Evolutionary conservation across 2,113 vertebrate genomes (phyloP).

Genomic region (Pomatostomus ruficeps): DNA sequence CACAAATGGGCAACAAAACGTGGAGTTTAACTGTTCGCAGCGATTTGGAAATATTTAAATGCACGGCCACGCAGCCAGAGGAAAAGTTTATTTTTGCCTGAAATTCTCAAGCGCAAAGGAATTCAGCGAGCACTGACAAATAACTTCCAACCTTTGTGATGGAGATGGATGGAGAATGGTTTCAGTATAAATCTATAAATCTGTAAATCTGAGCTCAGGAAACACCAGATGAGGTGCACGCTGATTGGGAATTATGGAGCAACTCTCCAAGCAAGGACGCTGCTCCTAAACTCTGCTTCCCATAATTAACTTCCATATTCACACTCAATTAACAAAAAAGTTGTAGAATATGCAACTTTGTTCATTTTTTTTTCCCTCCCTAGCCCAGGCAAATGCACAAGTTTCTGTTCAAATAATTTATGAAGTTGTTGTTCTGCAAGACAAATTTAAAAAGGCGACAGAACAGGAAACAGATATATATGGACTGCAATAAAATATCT

Average conservation of each 20-base stretch:
- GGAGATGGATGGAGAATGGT: not conserved
- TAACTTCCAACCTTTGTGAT: not conserved
- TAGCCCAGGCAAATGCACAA: not conserved
- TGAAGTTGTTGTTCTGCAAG: not conserved
- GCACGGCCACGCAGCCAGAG: not conserved
- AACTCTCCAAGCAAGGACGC: not conserved
- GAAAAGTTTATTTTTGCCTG: not conserved
- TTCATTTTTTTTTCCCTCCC: not conserved
- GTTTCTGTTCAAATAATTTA: not conserved
- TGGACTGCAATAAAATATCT: not conserved
- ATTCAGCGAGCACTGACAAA: not conserved
- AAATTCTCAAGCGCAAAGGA: not conserved
- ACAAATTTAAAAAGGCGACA: not conserved
- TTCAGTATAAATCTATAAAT: no score
- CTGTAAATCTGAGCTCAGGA: not conserved
- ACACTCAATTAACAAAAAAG: not conserved
- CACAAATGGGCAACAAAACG: not conserved
- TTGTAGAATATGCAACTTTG: not conserved
- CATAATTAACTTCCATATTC: not conserved
- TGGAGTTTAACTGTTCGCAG: not conserved
- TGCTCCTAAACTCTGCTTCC: not conserved
- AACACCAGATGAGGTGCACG: accelerated
- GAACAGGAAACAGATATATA: not conserved
- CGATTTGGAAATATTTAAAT: not conserved
- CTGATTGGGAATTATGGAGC: not conserved